These are phyloP conservation scores for Phalera bucephala DNA, from an alignment of 2,888 invertebrate species.

Conservation along the genomic window DNA sequence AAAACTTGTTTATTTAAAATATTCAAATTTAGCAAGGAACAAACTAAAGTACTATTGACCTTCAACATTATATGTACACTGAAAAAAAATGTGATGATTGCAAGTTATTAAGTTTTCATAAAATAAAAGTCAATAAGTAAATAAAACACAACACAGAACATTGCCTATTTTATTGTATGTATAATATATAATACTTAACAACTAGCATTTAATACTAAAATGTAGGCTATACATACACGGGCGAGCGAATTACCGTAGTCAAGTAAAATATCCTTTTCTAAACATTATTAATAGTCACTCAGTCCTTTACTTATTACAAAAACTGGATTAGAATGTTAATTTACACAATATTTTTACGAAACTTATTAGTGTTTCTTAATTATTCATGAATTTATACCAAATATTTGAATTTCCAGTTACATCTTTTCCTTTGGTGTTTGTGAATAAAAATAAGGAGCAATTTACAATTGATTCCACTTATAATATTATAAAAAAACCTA, in stretches of 20 bases:
- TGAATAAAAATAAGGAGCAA: conserved; percentile 17
- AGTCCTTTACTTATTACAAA: conserved; percentile 52
- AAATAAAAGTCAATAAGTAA: too few relatives aligned
- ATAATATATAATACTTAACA: conserved; percentile 70
- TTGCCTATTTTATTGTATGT: conserved; percentile 79
- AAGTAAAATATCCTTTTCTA: conserved; percentile 35
- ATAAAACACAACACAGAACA: conserved; percentile 66
- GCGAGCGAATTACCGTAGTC: conserved; percentile 37
- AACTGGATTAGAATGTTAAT: conserved; percentile 10
- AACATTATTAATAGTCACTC: conserved; percentile 46
- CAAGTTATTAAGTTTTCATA: too few relatives aligned
- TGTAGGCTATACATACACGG: conserved; percentile 52
- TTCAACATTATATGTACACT: too few relatives aligned
- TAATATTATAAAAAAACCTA: conserved; percentile 17
- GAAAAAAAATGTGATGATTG: too few relatives aligned
- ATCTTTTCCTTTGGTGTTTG: conserved; percentile 29
- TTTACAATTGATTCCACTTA: conserved; percentile 15
- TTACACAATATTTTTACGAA: neutral
- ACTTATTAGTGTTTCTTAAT: neutral
- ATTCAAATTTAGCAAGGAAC: too few relatives aligned
- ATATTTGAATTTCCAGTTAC: conserved; percentile 7
- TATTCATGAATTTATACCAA: conserved; percentile 4
- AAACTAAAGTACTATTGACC: too few relatives aligned
- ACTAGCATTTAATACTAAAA: conserved; percentile 51
- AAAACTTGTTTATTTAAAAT: too few relatives aligned